Percentiles rank a stretch among this genome's conserved stretches.
Conservation (phyloP, 2,797 vertebrate genomes). For the Channa striata region DNA sequence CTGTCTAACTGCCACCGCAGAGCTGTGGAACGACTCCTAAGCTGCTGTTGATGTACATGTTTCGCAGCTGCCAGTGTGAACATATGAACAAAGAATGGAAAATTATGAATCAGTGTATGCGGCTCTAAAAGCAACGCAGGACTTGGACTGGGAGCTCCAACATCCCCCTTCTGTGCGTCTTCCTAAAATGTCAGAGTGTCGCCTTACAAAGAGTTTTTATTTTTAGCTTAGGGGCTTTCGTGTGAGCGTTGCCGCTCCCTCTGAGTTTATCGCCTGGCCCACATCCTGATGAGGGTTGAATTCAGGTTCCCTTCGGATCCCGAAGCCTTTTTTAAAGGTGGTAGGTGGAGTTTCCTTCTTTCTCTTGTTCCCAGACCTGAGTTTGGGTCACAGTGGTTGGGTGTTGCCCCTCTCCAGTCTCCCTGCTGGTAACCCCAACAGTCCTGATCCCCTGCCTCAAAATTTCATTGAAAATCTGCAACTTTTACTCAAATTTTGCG, state of each 20-base stretch:
- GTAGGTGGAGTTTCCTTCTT: conserved; percentile 80
- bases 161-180: conserved; percentile 55
- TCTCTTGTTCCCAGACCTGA: conserved; percentile 75
- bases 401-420: conserved; percentile 59
- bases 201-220: conserved; percentile 80
- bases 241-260: conserved; percentile 49
- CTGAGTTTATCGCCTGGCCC: conserved; percentile 38
- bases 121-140: conserved; percentile 10
- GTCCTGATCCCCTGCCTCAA: neutral
- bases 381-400: conserved; percentile 73
- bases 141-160: conserved; percentile 65
- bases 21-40: conserved; percentile 16
- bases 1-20: conserved; percentile 12
- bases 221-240: conserved; percentile 77
- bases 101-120: conserved; percentile 40
- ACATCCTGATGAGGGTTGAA: conserved; percentile 58
- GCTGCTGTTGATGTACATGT: conserved; percentile 54
- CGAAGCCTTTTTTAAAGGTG: conserved; percentile 78
- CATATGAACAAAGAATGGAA: conserved; percentile 29
- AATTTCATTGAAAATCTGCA: neutral
- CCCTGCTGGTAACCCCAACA: conserved; percentile 30
- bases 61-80: conserved; percentile 45
- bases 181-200: conserved; percentile 83
- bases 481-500: neutral
- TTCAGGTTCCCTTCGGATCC: conserved; percentile 79